phyloP scores from a whole-genome alignment of 2,797 vertebrate species.

The Poeciliopsis presidionis region DNA sequence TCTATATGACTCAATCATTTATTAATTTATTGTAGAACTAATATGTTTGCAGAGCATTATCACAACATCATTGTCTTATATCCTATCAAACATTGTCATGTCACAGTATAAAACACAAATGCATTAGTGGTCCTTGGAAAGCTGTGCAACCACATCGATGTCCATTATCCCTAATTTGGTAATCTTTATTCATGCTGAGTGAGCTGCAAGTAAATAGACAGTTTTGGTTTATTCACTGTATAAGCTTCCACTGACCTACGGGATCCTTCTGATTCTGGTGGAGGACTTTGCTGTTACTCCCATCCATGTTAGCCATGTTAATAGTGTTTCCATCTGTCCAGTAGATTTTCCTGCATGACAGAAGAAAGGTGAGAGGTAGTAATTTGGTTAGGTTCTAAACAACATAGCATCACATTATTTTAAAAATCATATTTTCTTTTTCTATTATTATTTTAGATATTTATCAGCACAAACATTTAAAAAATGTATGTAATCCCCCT shows the following conservation, averaged over 20 bases:
- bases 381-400: slow-evolving; percentile 18
- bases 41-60: not conserved
- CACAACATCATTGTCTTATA: not conserved
- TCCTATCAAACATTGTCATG: not conserved
- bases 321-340: slow-evolving; percentile 98
- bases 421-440: not conserved
- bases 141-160: not conserved
- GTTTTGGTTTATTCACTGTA: not conserved
- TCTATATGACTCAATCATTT: not conserved
- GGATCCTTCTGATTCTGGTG: slow-evolving; percentile 97
- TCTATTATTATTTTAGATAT: not conserved
- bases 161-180: slow-evolving; percentile 2
- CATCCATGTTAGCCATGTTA: slow-evolving; percentile 98
- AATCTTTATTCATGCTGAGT: slow-evolving; percentile 14
- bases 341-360: slow-evolving; percentile 88
- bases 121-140: not conserved
- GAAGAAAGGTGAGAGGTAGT: slow-evolving; percentile 34
- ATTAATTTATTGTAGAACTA: not conserved
- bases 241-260: slow-evolving; percentile 84
- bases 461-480: slow-evolving; percentile 7
- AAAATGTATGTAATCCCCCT: not conserved
- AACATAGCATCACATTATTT: not conserved
- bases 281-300: slow-evolving; percentile 97
- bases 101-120: not conserved
- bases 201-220: not conserved